Evolutionary conservation across 2,888 invertebrate species (phyloP).

Genomic region (Sinopyrophorus schimmeli): DNA sequence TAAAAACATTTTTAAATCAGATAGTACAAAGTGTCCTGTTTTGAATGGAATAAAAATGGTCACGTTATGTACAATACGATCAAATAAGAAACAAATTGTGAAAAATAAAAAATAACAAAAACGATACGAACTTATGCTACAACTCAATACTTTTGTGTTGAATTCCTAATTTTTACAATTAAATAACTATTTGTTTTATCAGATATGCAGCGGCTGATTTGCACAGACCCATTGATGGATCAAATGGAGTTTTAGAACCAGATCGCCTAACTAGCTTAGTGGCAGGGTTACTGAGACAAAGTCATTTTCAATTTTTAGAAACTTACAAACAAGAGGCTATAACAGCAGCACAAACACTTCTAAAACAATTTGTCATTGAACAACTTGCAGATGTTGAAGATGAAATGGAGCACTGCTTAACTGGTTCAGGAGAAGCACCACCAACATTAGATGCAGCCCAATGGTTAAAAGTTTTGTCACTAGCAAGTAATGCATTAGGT

Average conservation of each 20-base stretch:
- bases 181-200: background rate
- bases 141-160: no score
- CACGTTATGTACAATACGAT: no score
- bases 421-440: conserved; percentile 56
- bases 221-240: conserved; percentile 73
- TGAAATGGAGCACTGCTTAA: conserved; percentile 60
- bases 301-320: conserved; percentile 86
- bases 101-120: no score
- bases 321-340: conserved; percentile 86
- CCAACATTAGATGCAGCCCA: conserved; percentile 51
- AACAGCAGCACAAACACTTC: conserved; percentile 82
- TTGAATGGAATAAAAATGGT: no score
- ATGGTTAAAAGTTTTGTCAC: conserved; percentile 51
- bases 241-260: conserved; percentile 70
- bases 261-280: conserved; percentile 70
- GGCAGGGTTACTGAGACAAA: conserved; percentile 85
- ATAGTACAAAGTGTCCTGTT: no score
- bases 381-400: conserved; percentile 64
- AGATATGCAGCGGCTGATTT: conserved; percentile 82
- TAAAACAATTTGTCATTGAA: conserved; percentile 89
- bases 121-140: no score
- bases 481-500: conserved; percentile 51
- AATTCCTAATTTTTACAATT: no score
- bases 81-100: no score
- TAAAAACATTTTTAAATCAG: no score